phyloP scores from a whole-genome alignment of 2,113 vertebrate genomes.

The Megaleporinus macrocephalus region DNA sequence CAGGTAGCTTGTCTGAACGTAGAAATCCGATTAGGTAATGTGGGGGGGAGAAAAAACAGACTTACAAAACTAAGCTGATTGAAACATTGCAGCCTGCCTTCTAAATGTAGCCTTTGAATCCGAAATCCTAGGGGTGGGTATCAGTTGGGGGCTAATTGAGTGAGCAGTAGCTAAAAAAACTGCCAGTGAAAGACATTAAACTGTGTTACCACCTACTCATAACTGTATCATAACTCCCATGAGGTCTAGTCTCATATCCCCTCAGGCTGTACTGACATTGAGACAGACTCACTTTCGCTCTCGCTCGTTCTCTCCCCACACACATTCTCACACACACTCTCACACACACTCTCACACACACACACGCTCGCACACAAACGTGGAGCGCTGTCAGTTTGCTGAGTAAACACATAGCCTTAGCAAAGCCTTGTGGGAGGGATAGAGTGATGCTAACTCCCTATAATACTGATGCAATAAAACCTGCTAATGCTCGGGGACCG shows the following conservation, averaged over 20 bases:
- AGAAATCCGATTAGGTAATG: constrained; percentile 27
- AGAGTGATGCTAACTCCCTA: constrained; percentile 55
- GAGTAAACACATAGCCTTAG: constrained; percentile 69
- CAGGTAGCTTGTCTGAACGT: constrained; percentile 1
- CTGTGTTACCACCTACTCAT: constrained; percentile 48
- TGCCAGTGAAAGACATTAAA: constrained; percentile 35
- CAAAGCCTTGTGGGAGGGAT: constrained; percentile 64
- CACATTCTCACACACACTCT: constrained; percentile 19
- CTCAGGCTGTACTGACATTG: constrained; percentile 40
- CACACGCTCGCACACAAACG: constrained; percentile 20
- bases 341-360: constrained; percentile 45
- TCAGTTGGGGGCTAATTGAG: constrained; percentile 47
- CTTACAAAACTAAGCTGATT: constrained; percentile 28
- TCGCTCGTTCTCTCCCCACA: constrained; percentile 26
- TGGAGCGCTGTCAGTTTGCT: constrained; percentile 67
- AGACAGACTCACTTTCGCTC: constrained; percentile 16
- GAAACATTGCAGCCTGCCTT: constrained; percentile 24
- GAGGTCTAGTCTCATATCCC: constrained; percentile 36
- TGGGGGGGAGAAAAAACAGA: background rate
- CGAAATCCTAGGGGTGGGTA: constrained; percentile 13
- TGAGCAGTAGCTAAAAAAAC: constrained; percentile 44
- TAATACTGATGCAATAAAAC: constrained; percentile 55
- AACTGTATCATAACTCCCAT: constrained; percentile 43
- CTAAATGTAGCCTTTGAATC: constrained; percentile 9
- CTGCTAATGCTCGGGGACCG: constrained; percentile 54